phyloP scores from a whole-genome alignment of 53 echinoderm and acorn worm species.

The Echinarachnius parma region DNA sequence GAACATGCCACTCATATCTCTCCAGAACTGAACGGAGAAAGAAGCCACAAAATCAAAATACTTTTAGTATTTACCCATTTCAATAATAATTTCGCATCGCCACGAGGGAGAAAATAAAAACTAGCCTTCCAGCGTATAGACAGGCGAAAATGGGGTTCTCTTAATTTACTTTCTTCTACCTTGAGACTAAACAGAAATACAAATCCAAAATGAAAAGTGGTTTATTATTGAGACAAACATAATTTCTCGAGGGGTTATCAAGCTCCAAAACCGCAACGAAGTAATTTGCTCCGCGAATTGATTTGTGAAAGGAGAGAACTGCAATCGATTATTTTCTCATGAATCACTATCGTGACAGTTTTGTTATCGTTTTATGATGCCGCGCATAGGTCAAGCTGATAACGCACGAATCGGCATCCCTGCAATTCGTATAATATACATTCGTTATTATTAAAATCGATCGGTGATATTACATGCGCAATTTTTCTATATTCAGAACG shows the following conservation, averaged over 20 bases:
- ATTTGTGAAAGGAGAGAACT: slow-evolving; percentile 23
- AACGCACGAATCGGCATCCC: slow-evolving; percentile 9
- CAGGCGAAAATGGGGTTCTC: slow-evolving; percentile 14
- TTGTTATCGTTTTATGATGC: slow-evolving; percentile 7
- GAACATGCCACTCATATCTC: slow-evolving; percentile 32
- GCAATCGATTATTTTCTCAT: slow-evolving; percentile 14
- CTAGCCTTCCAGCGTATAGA: not conserved
- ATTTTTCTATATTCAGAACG: too few species aligned
- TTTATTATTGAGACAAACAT: slow-evolving; percentile 2
- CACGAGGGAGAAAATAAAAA: not conserved
- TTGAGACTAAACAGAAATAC: slow-evolving; percentile 24
- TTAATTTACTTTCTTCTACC: too few species aligned
- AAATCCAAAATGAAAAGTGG: slow-evolving; percentile 20
- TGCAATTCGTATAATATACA: too few species aligned
- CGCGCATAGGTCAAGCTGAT: not conserved
- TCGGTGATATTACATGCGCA: too few species aligned
- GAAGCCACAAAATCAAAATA: slow-evolving; percentile 48
- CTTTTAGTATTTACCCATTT: too few species aligned
- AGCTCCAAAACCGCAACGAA: slow-evolving; percentile 8
- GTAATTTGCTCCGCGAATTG: slow-evolving; percentile 38
- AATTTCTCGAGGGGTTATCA: slow-evolving; percentile 22
- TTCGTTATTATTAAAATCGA: too few species aligned
- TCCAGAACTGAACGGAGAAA: slow-evolving; percentile 11
- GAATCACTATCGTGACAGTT: slow-evolving; percentile 13
- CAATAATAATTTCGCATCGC: slow-evolving; percentile 6